Base-by-base conservation (phyloP, 2,113 vertebrate genomes). In the Solea senegalensis region DNA sequence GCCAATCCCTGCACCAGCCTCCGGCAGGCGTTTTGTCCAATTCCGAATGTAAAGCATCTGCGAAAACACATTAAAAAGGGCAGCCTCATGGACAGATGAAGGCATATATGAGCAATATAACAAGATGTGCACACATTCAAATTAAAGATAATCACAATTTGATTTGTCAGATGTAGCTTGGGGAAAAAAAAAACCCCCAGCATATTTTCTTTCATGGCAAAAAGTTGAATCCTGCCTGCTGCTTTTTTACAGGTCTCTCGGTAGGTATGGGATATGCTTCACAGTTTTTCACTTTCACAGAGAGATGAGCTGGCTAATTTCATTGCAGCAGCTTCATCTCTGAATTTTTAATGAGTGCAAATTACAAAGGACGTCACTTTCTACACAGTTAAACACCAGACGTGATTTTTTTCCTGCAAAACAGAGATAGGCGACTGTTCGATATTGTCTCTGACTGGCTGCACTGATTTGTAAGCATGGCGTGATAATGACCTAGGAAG, bases 31-130 rank as follows among this genome's bases (percentile, higher is more conserved):
- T 84, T 94, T 48, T 94, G 95, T 0, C 96, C 97, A 0, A 99
- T 94, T 46, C 97, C 96, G 0, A 98, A 98, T n/a, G 94, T 96
- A 55, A 95, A 97, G 90, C 97, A 99, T 90, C 98, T 99, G 90
- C 61, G 4, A 8, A 50, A 12, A 76, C 27, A 26, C 65, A 58
- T 44, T 53, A 21, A 50, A 50, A 11, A 48, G 11, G 11, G 45
- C 45, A 48, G 59, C 57, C 71, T 39, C 14, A 10, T n/a, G 28
- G 13, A 64, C 49, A 58, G 49, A 60, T 76, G 50, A 4, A 21
- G 9, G 58, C 9, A 54, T 50, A 48, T 7, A 5, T 9, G 34
- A 60, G 52, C 43, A 52, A 9, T 26, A 44, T 12, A 78, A 39
- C 70, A 21, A 21, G 21, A 70, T 66, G 27, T 15, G 50, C 10